These are phyloP conservation scores for Holothuria glaberrima DNA, from an alignment of 35 echinoderm and acorn worm genomes.

Conservation along the genomic window DNA sequence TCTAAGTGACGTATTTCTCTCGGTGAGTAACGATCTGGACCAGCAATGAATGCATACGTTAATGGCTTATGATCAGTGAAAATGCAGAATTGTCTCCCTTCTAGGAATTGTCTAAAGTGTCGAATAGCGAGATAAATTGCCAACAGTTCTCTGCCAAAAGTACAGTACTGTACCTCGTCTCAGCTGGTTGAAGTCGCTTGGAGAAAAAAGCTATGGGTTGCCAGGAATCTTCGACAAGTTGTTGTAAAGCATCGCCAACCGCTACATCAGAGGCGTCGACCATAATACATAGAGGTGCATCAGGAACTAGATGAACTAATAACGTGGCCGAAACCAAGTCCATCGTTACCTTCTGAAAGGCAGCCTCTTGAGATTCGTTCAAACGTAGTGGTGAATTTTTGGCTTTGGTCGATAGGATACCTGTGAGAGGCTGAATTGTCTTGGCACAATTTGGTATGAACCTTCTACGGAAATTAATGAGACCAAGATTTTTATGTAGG, in stretches of 20 bases:
- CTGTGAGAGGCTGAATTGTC: slow-evolving; percentile 47
- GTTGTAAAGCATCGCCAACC: slow-evolving; percentile 65
- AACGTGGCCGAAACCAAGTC: slow-evolving; percentile 55
- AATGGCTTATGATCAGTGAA: slow-evolving; percentile 62
- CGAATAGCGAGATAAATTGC: slow-evolving; percentile 62
- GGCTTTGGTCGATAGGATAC: slow-evolving; percentile 22
- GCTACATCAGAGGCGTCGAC: slow-evolving; percentile 66
- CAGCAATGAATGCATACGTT: slow-evolving; percentile 20
- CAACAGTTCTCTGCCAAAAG: slow-evolving; percentile 65
- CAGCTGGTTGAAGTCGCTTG: slow-evolving; percentile 46
- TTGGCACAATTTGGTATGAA: slow-evolving; percentile 67
- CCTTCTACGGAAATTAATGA: slow-evolving; percentile 75
- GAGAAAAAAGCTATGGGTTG: slow-evolving; percentile 73
- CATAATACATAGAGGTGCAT: slow-evolving; percentile 32
- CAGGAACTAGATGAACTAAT: slow-evolving; percentile 42
- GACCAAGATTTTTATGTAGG: slow-evolving; percentile 54
- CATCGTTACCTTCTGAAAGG: slow-evolving; percentile 35
- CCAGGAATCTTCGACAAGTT: not conserved
- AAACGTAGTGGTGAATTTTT: not conserved
- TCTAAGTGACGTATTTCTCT: slow-evolving; percentile 65
- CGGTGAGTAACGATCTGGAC: slow-evolving; percentile 54
- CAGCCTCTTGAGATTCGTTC: not conserved
- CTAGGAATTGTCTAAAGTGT: slow-evolving; percentile 50
- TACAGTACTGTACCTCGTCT: slow-evolving; percentile 65
- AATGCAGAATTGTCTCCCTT: slow-evolving; percentile 59